Conservation (phyloP, 2,888 invertebrate species). For the Tanypteryx hageni region DNA sequence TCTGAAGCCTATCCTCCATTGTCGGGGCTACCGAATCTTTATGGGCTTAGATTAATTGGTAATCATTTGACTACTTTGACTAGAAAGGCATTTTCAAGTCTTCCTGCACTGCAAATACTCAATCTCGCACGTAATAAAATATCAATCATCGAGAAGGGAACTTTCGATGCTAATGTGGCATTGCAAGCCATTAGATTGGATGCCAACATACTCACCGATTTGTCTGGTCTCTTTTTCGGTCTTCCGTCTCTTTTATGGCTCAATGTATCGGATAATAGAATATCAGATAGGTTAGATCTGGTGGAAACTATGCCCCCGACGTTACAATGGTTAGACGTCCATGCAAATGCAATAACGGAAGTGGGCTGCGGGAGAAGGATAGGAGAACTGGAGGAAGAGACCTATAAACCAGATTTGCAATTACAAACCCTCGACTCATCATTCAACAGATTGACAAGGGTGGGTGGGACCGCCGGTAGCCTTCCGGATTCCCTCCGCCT, state of each 20-base stretch:
- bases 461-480: slow-evolving; percentile 81
- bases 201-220: slow-evolving; percentile 88
- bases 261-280: slow-evolving; percentile 89
- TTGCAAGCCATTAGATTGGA: slow-evolving; percentile 92
- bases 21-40: slow-evolving; percentile 84
- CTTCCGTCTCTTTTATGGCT: slow-evolving; percentile 91
- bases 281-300: slow-evolving; percentile 53
- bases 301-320: slow-evolving; percentile 80
- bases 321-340: slow-evolving; percentile 92
- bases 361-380: slow-evolving; percentile 77
- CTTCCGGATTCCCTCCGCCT: slow-evolving; percentile 91
- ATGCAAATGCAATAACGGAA: slow-evolving; percentile 89
- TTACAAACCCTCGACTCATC: slow-evolving; percentile 93
- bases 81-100: slow-evolving; percentile 86
- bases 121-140: slow-evolving; percentile 93
- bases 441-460: slow-evolving; percentile 89
- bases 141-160: slow-evolving; percentile 85
- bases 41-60: slow-evolving; percentile 91
- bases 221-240: slow-evolving; percentile 89
- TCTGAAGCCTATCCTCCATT: slow-evolving; percentile 68
- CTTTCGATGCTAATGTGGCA: slow-evolving; percentile 87
- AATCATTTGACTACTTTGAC: slow-evolving; percentile 91
- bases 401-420: slow-evolving; percentile 78
- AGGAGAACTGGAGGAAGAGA: slow-evolving; percentile 70
- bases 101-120: slow-evolving; percentile 89